Evolutionary conservation across 2,113 vertebrate species (phyloP).

Genomic region (Pandion haliaetus): DNA sequence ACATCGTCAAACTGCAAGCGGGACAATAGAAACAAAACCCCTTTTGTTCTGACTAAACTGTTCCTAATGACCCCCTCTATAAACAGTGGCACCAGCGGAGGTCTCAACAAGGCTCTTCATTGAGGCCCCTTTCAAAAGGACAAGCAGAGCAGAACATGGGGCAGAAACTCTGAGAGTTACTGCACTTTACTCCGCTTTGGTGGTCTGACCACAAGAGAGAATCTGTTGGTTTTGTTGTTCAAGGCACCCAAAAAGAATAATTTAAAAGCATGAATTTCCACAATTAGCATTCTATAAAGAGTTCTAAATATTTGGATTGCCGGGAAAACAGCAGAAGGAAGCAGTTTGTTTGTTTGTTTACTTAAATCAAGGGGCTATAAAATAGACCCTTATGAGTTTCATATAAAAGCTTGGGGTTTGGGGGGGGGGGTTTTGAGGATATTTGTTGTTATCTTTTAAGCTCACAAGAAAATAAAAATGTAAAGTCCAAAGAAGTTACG

Average conservation of each 20-base stretch:
- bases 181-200: constrained; percentile 66
- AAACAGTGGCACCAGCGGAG: constrained; percentile 83
- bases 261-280: constrained; percentile 46
- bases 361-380: constrained; percentile 27
- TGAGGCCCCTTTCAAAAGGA: constrained; percentile 85
- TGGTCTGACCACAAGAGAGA: constrained; percentile 68
- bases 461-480: not conserved
- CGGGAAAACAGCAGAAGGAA: constrained; percentile 18
- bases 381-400: not conserved
- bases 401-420: too few species aligned
- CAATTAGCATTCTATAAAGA: constrained; percentile 46
- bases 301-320: constrained; percentile 30
- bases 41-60: constrained; percentile 91
- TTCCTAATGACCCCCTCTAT: constrained; percentile 88
- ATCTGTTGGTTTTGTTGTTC: constrained; percentile 64
- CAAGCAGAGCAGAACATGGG: constrained; percentile 79
- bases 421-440: too few species aligned
- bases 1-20: constrained; percentile 73
- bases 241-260: constrained; percentile 15
- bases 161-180: constrained; percentile 52
- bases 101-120: constrained; percentile 81
- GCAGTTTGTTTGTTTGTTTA: constrained; percentile 12
- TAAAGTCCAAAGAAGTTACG: not conserved
- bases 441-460: not conserved
- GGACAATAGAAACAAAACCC: constrained; percentile 91